phyloP scores from a whole-genome alignment of 1,140 invertebrate genomes.

The Drosophila pruinosa region DNA sequence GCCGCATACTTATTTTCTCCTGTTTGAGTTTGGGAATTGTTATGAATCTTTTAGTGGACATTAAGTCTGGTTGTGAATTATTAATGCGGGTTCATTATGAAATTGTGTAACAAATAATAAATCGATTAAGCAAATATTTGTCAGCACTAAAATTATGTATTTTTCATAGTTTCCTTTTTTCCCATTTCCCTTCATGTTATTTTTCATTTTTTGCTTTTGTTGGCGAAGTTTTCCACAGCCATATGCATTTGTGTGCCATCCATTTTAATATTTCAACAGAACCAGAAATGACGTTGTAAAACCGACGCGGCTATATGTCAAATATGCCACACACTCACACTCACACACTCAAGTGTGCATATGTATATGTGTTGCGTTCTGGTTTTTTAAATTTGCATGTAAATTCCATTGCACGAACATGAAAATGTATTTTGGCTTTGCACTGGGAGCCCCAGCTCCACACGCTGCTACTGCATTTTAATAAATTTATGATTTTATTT shows the following conservation, averaged over 20 bases:
- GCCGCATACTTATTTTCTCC: background rate
- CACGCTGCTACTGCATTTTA: slow-evolving; percentile 68
- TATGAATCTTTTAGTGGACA: slow-evolving; percentile 62
- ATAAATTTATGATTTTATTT: slow-evolving; percentile 81
- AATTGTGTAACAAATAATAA: slow-evolving; percentile 79
- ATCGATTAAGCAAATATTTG: slow-evolving; percentile 81
- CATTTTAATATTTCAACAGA: slow-evolving; percentile 81
- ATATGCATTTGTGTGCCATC: slow-evolving; percentile 72
- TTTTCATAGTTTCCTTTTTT: slow-evolving; percentile 49
- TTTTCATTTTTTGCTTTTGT: background rate
- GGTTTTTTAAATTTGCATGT: slow-evolving; percentile 76
- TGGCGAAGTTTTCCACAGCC: slow-evolving; percentile 13
- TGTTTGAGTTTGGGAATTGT: background rate
- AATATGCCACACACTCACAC: slow-evolving; percentile 54
- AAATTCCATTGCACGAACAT: slow-evolving; percentile 73
- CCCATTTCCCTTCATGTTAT: background rate
- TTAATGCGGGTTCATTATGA: slow-evolving; percentile 75
- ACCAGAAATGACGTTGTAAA: slow-evolving; percentile 81
- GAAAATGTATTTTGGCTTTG: slow-evolving; percentile 64
- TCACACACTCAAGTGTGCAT: background rate
- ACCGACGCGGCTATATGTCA: slow-evolving; percentile 79
- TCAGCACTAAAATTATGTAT: slow-evolving; percentile 65
- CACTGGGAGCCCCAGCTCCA: slow-evolving; percentile 51
- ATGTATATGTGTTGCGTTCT: slow-evolving; percentile 22
- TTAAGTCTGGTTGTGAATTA: slow-evolving; percentile 59